Conservation (phyloP, 1,140 invertebrate genomes). For the Orchesella cincta region DNA sequence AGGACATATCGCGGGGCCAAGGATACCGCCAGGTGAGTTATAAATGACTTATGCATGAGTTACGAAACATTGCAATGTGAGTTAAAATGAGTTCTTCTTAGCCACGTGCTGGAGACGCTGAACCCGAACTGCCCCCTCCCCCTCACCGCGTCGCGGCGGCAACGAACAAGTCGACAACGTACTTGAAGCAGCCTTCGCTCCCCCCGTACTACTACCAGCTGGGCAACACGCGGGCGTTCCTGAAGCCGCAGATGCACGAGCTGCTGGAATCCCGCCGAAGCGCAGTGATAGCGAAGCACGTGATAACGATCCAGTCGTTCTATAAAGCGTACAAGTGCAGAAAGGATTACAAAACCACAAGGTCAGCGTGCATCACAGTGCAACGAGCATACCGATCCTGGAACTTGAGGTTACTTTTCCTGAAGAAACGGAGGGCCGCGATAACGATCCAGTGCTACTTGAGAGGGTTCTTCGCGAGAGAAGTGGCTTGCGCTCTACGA, state of each 20-base stretch:
- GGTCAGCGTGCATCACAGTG: constrained; percentile 73
- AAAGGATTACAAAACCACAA: constrained; percentile 68
- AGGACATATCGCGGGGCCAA: constrained; percentile 56
- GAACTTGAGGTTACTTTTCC: constrained; percentile 78
- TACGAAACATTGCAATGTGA: too few relatives aligned
- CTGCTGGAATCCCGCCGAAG: constrained; percentile 79
- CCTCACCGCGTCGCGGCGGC: neutral
- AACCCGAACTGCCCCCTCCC: neutral
- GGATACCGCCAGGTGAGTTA: constrained; percentile 64
- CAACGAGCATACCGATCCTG: constrained; percentile 86
- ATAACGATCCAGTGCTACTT: constrained; percentile 87
- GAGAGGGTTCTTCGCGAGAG: constrained; percentile 84
- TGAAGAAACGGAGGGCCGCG: constrained; percentile 78
- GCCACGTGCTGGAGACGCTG: neutral
- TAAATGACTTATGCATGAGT: too few relatives aligned
- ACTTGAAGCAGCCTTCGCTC: neutral
- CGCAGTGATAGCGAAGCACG: constrained; percentile 68
- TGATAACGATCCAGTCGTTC: constrained; percentile 77
- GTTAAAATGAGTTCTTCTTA: too few relatives aligned
- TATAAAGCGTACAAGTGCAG: constrained; percentile 56
- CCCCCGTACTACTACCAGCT: constrained; percentile 3
- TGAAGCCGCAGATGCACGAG: constrained; percentile 67
- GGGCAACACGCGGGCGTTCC: constrained; percentile 4
- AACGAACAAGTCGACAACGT: neutral
- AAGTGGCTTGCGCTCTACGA: constrained; percentile 71